A percentile compares a stretch with the other conserved stretches of the same genome.
Conservation (phyloP, 2,797 vertebrate species). For the Kryptopterus vitreolus region DNA sequence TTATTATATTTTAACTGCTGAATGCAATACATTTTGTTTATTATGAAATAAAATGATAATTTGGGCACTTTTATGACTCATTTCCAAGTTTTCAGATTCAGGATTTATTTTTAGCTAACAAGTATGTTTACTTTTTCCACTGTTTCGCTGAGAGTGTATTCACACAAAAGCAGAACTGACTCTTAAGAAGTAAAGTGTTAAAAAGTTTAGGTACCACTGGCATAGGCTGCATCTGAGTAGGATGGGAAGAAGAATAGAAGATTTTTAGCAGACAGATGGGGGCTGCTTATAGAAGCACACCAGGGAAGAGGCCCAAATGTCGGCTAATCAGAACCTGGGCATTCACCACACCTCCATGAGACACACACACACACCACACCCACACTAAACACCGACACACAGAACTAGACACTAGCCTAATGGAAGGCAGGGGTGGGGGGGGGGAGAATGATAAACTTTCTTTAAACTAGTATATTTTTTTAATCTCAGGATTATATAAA, state of each 20-base stretch:
- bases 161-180: background rate
- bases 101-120: background rate
- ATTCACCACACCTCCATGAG: too few species aligned
- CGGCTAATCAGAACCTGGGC: conserved; percentile 41
- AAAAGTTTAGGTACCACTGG: conserved; percentile 39
- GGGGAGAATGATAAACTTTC: background rate
- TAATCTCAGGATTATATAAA: background rate
- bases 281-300: conserved; percentile 57
- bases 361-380: too few species aligned
- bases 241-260: conserved; percentile 46
- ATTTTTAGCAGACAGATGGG: conserved; percentile 44
- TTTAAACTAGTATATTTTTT: background rate
- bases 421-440: background rate
- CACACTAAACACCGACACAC: conserved; percentile 43
- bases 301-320: conserved; percentile 51
- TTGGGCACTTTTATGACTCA: background rate
- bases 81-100: background rate
- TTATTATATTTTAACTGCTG: background rate
- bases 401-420: background rate
- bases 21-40: too few species aligned
- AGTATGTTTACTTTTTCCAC: background rate
- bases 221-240: conserved; percentile 49
- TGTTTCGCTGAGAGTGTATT: background rate
- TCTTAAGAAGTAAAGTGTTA: conserved; percentile 25
- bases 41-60: too few species aligned